Conservation (phyloP, 2,888 invertebrate genomes). For the Notodonta ziczac region DNA sequence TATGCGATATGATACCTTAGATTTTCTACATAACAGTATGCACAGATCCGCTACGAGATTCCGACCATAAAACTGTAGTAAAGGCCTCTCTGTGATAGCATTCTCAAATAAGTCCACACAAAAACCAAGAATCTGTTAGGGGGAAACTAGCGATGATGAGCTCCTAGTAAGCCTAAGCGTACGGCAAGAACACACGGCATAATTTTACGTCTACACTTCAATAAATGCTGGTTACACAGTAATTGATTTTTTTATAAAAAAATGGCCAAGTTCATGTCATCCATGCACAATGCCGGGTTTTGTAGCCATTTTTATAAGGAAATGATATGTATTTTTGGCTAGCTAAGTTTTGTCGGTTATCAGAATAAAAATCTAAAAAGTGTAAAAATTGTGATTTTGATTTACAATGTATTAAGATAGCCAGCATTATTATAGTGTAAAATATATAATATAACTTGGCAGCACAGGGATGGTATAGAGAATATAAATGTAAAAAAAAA, state of each 20-base stretch:
- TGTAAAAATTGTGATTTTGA: neutral
- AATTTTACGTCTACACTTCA: constrained; percentile 20
- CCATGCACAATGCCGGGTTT: too few species aligned
- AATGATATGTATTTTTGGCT: too few species aligned
- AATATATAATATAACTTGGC: constrained; percentile 33
- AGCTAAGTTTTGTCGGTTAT: too few species aligned
- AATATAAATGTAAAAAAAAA: constrained; percentile 8
- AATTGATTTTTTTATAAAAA: neutral
- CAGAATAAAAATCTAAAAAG: neutral
- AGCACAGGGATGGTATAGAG: constrained; percentile 28
- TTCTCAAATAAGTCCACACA: constrained; percentile 29
- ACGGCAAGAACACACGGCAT: constrained; percentile 12
- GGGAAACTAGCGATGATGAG: constrained; percentile 41
- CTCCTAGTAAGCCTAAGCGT: constrained; percentile 43
- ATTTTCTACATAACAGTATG: too few species aligned
- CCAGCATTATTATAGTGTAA: constrained; percentile 13
- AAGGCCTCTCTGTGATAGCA: constrained; percentile 16
- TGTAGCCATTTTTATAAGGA: too few species aligned
- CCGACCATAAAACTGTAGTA: too few species aligned
- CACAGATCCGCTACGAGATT: too few species aligned
- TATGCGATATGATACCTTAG: too few species aligned
- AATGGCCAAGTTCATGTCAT: neutral
- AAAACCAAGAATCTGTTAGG: constrained; percentile 38
- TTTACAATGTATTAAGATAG: neutral
- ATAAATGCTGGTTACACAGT: neutral